These are phyloP conservation scores for Brachyalestes nurse DNA, from an alignment of 2,797 vertebrate genomes.

Conservation along the genomic window DNA sequence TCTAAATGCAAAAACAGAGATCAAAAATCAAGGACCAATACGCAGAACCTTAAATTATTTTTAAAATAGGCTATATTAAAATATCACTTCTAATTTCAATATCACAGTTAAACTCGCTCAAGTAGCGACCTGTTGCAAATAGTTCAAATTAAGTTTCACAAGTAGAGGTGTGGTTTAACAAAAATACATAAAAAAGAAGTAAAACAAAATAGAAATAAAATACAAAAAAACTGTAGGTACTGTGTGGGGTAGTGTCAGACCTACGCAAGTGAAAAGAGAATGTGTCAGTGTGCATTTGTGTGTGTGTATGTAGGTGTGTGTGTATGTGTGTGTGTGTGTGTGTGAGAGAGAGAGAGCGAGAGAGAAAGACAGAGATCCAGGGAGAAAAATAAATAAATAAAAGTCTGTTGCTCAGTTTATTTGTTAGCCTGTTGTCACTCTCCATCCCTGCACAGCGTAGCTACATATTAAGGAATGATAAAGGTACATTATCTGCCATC, in stretches of 20 bases:
- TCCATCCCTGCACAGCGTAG: slow-evolving; percentile 65
- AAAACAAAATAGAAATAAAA: background rate
- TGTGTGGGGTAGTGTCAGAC: background rate
- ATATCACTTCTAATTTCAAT: no score
- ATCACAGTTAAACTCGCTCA: background rate
- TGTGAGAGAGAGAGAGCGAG: background rate
- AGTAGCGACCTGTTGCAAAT: background rate
- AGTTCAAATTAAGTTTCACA: background rate
- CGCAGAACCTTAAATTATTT: background rate
- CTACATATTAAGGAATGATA: slow-evolving; percentile 72
- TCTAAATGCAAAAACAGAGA: background rate
- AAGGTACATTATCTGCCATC: slow-evolving; percentile 68
- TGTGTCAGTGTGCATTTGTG: background rate
- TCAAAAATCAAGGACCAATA: background rate
- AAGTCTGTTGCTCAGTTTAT: slow-evolving; percentile 32
- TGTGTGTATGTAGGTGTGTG: background rate
- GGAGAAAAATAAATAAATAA: no score
- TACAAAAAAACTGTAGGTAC: no score
- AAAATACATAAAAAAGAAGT: background rate
- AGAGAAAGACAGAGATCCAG: no score
- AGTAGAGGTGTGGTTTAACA: background rate
- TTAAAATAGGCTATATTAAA: no score
- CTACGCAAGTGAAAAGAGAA: background rate
- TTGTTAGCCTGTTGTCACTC: slow-evolving; percentile 61
- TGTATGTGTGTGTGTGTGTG: background rate